A percentile compares a stretch with the other conserved stretches of the same genome.
Evolutionary conservation across 1,140 invertebrate genomes (phyloP).

Genomic region (Theocolax elegans): DNA sequence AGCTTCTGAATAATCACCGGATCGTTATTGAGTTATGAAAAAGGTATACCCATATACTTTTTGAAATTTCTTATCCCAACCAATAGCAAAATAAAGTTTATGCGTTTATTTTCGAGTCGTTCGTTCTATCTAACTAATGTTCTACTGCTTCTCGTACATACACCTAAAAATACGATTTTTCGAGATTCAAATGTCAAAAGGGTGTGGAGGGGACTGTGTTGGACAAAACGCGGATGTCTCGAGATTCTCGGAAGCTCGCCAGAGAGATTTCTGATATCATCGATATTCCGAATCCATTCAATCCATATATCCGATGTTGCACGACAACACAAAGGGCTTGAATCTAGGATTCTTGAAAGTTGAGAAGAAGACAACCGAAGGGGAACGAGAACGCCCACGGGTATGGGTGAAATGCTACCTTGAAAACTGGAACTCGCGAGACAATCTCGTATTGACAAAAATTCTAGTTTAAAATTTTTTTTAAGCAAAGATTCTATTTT

Average conservation of each 20-base stretch:
- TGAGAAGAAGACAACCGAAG: background rate
- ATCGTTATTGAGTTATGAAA: conserved; percentile 20
- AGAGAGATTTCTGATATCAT: conserved; percentile 1
- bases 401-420: background rate
- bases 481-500: too few species aligned
- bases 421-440: background rate
- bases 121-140: too few species aligned
- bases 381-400: background rate
- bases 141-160: too few species aligned
- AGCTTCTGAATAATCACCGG: conserved; percentile 29
- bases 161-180: too few species aligned
- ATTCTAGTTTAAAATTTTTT: too few species aligned
- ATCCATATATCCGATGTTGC: background rate
- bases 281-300: conserved; percentile 22
- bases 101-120: too few species aligned
- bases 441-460: too few species aligned
- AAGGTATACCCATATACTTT: too few species aligned
- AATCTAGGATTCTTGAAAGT: conserved; percentile 5
- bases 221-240: background rate
- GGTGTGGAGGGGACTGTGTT: background rate
- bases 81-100: background rate
- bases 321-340: too few species aligned
- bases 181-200: conserved; percentile 20
- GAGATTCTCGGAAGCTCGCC: background rate
- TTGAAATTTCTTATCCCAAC: too few species aligned